Conservation (phyloP, 2,888 invertebrate genomes). For the Cryptosula pallasiana region DNA sequence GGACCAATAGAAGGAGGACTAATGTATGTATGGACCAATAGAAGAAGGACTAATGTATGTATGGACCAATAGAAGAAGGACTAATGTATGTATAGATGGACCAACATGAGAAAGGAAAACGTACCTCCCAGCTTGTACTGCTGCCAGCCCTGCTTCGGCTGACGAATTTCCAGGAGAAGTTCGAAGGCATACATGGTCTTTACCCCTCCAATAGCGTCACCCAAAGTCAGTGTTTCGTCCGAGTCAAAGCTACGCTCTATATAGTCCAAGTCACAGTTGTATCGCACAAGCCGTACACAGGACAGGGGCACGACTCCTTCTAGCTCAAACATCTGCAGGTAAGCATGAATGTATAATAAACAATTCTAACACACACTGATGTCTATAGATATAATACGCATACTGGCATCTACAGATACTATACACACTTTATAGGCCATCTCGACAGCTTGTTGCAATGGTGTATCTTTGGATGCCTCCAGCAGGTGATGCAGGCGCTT, state of each 20-base stretch:
- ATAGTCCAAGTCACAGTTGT: conserved; percentile 62
- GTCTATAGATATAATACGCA: no score
- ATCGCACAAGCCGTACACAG: conserved; percentile 68
- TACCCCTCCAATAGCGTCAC: conserved; percentile 56
- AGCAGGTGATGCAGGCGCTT: conserved; percentile 39
- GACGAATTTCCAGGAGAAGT: conserved; percentile 65
- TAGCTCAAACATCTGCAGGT: neutral
- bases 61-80: no score
- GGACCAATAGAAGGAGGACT: no score
- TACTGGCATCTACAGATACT: no score
- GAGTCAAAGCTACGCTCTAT: conserved; percentile 67
- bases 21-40: no score
- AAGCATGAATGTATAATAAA: no score
- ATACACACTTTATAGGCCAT: conserved; percentile 59
- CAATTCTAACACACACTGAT: no score
- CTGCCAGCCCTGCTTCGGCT: conserved; percentile 54
- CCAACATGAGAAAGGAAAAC: no score
- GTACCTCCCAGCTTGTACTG: conserved; percentile 63
- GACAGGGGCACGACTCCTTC: conserved; percentile 58
- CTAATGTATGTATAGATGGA: no score
- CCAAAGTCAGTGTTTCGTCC: conserved; percentile 56
- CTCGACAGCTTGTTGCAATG: conserved; percentile 61
- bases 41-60: no score
- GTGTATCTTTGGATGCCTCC: conserved; percentile 61
- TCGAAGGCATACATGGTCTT: conserved; percentile 58